Conservation (phyloP, 64 coral and sea anemone species). For the Platygyra sinensis region DNA sequence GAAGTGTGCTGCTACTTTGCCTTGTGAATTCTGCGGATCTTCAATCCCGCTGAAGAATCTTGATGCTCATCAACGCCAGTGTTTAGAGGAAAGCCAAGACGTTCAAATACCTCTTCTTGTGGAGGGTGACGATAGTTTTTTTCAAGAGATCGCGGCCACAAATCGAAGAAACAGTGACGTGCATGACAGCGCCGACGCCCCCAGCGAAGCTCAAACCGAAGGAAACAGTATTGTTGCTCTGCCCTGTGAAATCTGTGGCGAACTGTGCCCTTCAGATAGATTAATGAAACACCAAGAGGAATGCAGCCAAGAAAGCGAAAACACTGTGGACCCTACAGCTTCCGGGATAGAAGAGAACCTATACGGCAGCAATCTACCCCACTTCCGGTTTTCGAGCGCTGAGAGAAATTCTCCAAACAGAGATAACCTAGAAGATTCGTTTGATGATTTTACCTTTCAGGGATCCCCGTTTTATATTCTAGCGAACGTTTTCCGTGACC, state of each 20-base stretch:
- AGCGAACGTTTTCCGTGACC: background rate
- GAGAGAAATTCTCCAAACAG: background rate
- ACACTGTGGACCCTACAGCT: background rate
- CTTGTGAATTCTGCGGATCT: conserved; percentile 55
- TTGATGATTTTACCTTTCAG: background rate
- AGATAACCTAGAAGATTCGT: background rate
- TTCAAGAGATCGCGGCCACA: background rate
- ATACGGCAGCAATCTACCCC: background rate
- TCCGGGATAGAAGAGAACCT: background rate
- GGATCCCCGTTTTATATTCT: background rate
- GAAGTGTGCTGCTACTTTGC: background rate
- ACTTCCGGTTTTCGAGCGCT: conserved; percentile 5
- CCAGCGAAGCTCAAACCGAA: background rate
- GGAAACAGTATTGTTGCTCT: conserved; percentile 33
- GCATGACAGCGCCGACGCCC: background rate
- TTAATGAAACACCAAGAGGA: conserved; percentile 43
- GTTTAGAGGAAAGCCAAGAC: background rate
- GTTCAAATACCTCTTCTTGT: conserved; percentile 14
- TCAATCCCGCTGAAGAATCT: background rate
- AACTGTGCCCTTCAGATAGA: conserved; percentile 49
- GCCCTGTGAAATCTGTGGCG: conserved; percentile 59
- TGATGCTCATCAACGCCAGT: conserved; percentile 7
- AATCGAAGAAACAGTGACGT: too few species aligned
- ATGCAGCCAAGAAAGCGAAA: background rate
- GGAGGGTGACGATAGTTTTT: background rate